Evolutionary conservation across 1,140 invertebrate species (phyloP).

Genomic region (Melanaphis sacchari): DNA sequence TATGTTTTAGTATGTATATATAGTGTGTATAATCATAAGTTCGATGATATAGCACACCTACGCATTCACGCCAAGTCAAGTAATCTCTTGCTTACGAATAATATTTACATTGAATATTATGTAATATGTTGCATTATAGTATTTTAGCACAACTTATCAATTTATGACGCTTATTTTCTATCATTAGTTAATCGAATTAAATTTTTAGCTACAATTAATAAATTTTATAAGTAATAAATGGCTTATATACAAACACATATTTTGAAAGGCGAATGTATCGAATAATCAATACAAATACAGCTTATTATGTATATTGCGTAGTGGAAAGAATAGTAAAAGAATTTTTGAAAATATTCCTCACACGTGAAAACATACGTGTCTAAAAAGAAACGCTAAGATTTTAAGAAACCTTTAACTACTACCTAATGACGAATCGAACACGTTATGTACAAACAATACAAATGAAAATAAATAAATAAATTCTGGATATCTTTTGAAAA

Average conservation of each 20-base stretch:
- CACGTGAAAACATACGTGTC: background rate
- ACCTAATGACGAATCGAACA: background rate
- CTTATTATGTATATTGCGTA: background rate
- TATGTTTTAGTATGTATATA: no score
- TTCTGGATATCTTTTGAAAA: background rate
- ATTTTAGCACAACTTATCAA: background rate
- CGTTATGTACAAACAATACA: background rate
- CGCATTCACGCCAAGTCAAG: no score
- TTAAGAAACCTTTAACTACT: background rate
- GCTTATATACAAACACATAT: background rate
- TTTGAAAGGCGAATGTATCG: background rate
- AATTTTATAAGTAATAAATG: background rate
- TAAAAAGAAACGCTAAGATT: background rate
- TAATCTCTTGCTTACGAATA: no score
- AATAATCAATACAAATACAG: background rate
- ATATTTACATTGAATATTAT: background rate
- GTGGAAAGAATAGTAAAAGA: background rate
- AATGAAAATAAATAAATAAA: background rate
- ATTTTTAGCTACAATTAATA: background rate
- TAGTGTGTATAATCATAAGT: no score
- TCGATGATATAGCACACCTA: no score
- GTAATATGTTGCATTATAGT: background rate
- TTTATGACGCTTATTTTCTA: background rate
- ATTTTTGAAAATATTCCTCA: background rate
- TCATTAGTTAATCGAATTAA: background rate